Base-by-base conservation (phyloP, 1,140 invertebrate genomes). In the Drosophila serrata region DNA sequence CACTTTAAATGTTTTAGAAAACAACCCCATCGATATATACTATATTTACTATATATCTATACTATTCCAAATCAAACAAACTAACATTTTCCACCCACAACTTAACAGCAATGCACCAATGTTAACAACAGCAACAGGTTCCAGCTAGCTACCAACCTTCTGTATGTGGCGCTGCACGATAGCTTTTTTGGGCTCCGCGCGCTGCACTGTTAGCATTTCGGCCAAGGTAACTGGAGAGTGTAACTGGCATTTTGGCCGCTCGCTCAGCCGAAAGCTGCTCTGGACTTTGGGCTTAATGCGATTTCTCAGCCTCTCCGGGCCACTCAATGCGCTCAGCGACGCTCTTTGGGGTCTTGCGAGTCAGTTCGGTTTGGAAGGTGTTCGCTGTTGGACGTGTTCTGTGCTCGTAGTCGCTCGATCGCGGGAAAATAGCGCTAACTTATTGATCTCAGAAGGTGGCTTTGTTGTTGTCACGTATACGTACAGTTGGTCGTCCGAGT, bases 391-490 rank as follows among this genome's bases (percentile, higher is more conserved):
- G 85, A 90, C 85, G 86, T 90, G 85, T 37, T 55, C 51, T 37
- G 51, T 55, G 64, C 63, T 24, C 45, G 45, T 27, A 27, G 48
- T 31, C 68, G 81, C 80, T 85, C 60, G 35, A 73, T 57, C 48
- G 51, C 57, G 60, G 40, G 62, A 75, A 62, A 43, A 57, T 17
- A 39, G 60, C 53, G 75, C 64, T 49, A 68, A 72, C 51, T 48
- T 77, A 84, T 81, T 90, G 85, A 90, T 90, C 85, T 90, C 85
- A 90, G 90, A 55, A 79, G 86, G 85, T 90, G 85, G 85, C 82
- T 87, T 82, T 69, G 75, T 72, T 70, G 75, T 61, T 64, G 24
- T 81, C 73, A 73, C 76, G 56, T 74, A 69, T 55, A 81, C 68
- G 63, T 61, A 72, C 48, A 59, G 35, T 60, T 37, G 63, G 35